phyloP scores from a whole-genome alignment of 2,888 invertebrate species.

The Rhopalosiphum nymphaeae region DNA sequence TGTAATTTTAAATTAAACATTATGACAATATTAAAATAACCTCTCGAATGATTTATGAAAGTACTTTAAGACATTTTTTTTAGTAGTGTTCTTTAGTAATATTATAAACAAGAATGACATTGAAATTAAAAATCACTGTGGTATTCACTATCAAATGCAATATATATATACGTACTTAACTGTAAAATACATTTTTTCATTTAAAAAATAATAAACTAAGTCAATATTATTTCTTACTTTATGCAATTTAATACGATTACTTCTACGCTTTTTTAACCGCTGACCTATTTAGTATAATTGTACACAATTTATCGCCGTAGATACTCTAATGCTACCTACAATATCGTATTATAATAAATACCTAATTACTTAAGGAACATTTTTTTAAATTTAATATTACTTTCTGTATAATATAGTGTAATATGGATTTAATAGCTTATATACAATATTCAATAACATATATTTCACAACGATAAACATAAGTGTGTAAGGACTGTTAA shows the following conservation, averaged over 20 bases:
- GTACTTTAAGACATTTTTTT: conserved; percentile 18
- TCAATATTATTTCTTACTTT: background rate
- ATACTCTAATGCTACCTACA: background rate
- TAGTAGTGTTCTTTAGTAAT: background rate
- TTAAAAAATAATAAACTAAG: conserved; percentile 7
- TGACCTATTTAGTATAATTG: background rate
- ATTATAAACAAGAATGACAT: conserved; percentile 36
- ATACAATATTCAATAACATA: background rate
- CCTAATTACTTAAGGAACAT: background rate
- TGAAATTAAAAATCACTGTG: background rate
- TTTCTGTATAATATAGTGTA: background rate
- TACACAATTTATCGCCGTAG: background rate
- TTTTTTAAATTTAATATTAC: background rate
- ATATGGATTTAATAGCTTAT: background rate
- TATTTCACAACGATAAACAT: background rate
- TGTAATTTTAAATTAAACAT: conserved; percentile 55
- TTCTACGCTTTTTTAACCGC: background rate
- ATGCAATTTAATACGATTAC: background rate
- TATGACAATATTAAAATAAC: background rate
- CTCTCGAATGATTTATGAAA: conserved; percentile 35
- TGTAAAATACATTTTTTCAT: background rate
- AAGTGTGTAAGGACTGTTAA: background rate
- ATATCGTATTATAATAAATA: background rate
- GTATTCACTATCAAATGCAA: background rate
- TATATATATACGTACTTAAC: background rate